A percentile compares a stretch with the other conserved stretches of the same genome.
Conservation (phyloP, 1,140 invertebrate genomes). For the Protaetia brevitarsis region DNA sequence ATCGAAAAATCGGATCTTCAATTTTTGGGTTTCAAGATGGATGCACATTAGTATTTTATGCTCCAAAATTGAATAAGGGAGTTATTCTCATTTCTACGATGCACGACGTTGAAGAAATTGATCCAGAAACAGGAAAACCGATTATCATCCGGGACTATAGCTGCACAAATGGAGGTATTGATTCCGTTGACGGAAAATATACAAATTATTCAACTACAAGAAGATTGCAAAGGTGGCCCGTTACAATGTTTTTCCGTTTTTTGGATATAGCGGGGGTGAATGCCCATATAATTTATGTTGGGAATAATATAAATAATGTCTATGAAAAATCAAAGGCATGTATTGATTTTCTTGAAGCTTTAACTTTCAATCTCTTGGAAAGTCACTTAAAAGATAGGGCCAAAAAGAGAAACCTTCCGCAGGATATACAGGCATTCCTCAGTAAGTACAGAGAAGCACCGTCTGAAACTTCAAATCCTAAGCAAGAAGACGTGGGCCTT, state of each 20-base stretch:
- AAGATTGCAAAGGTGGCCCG: conserved; percentile 52
- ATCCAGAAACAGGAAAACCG: conserved; percentile 41
- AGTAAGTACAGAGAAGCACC: conserved; percentile 5
- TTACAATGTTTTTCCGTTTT: conserved; percentile 52
- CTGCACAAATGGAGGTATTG: conserved; percentile 46
- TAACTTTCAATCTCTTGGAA: conserved; percentile 48
- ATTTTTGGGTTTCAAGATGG: conserved; percentile 40
- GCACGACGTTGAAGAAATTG: conserved; percentile 32
- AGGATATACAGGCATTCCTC: conserved; percentile 23
- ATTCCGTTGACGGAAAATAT: conserved; percentile 43
- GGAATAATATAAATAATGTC: conserved; percentile 45
- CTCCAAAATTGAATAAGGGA: conserved; percentile 39
- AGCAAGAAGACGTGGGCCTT: no score
- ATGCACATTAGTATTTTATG: conserved; percentile 37
- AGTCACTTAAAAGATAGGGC: conserved; percentile 31
- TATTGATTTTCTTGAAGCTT: no score
- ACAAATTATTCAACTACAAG: conserved; percentile 41
- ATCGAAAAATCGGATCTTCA: conserved; percentile 27
- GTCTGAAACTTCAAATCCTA: no score
- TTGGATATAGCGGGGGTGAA: conserved; percentile 55
- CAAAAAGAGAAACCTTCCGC: conserved; percentile 5
- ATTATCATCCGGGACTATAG: conserved; percentile 49
- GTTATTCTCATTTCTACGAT: conserved; percentile 42
- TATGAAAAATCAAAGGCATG: conserved; percentile 47
- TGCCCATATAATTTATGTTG: conserved; percentile 38